Conservation (phyloP, 2,113 vertebrate genomes). For the Toxotes jaculatrix region DNA sequence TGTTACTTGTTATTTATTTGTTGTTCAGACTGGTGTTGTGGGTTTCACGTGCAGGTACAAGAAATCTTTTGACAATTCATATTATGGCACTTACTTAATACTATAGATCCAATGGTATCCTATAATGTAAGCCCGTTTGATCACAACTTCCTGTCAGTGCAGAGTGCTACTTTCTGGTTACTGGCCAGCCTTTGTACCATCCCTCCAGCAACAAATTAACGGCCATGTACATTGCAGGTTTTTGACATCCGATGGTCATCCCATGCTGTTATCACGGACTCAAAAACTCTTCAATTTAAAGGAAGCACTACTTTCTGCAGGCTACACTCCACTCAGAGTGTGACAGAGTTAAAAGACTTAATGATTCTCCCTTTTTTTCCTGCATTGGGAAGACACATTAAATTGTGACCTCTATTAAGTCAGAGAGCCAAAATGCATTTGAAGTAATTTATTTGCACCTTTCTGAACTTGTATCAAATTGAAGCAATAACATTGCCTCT, state of each 20-base stretch:
- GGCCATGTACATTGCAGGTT: neutral
- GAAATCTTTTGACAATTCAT: slow-evolving; percentile 1
- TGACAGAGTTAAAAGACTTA: slow-evolving; percentile 53
- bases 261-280: neutral
- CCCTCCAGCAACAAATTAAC: neutral
- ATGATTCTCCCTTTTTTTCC: slow-evolving; percentile 13
- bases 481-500: slow-evolving; percentile 41
- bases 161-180: neutral
- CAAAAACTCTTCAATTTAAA: slow-evolving; percentile 4
- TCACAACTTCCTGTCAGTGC: neutral
- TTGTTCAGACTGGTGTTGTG: neutral
- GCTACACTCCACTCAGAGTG: neutral
- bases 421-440: slow-evolving; percentile 38
- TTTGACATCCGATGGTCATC: slow-evolving; percentile 13
- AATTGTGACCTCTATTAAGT: slow-evolving; percentile 60
- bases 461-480: slow-evolving; percentile 50
- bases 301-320: slow-evolving; percentile 7
- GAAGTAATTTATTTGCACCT: slow-evolving; percentile 57
- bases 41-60: neutral
- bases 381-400: slow-evolving; percentile 26
- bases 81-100: neutral
- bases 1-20: neutral
- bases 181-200: neutral
- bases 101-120: neutral
- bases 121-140: slow-evolving; percentile 32